These are phyloP conservation scores for Diabrotica virgifera DNA, from an alignment of 1,140 invertebrate genomes.

Conservation along the genomic window DNA sequence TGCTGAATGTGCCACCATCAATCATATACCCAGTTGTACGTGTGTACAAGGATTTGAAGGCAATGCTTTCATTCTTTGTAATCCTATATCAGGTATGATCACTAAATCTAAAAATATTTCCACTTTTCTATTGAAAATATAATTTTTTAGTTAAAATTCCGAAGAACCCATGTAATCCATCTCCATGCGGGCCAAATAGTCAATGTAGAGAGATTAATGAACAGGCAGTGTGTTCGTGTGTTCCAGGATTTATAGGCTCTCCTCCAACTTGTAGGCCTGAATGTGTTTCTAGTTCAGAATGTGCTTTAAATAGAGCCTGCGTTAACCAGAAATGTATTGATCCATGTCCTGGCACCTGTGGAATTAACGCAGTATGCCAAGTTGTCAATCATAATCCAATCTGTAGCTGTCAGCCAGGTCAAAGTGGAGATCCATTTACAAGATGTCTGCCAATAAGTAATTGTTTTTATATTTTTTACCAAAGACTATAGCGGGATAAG, in stretches of 20 bases:
- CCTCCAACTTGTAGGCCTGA: constrained; percentile 64
- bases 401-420: constrained; percentile 58
- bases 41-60: constrained; percentile 66
- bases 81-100: constrained; percentile 49
- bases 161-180: constrained; percentile 57
- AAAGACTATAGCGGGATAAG: too few species aligned
- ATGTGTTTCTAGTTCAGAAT: constrained; percentile 62
- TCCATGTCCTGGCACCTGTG: constrained; percentile 64
- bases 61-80: constrained; percentile 68
- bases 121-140: neutral
- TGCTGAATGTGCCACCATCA: constrained; percentile 65
- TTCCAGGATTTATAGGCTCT: constrained; percentile 59
- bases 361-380: constrained; percentile 59
- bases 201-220: constrained; percentile 60
- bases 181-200: constrained; percentile 63
- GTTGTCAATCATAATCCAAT: constrained; percentile 63
- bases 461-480: constrained; percentile 8
- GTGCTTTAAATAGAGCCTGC: constrained; percentile 59
- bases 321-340: constrained; percentile 62
- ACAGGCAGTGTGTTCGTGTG: constrained; percentile 61
- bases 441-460: constrained; percentile 54
- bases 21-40: constrained; percentile 70
- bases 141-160: constrained; percentile 41
- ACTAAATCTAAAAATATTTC: constrained; percentile 20
- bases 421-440: constrained; percentile 61